phyloP scores from a whole-genome alignment of 2,113 vertebrate genomes.

The Parotia lawesii region DNA sequence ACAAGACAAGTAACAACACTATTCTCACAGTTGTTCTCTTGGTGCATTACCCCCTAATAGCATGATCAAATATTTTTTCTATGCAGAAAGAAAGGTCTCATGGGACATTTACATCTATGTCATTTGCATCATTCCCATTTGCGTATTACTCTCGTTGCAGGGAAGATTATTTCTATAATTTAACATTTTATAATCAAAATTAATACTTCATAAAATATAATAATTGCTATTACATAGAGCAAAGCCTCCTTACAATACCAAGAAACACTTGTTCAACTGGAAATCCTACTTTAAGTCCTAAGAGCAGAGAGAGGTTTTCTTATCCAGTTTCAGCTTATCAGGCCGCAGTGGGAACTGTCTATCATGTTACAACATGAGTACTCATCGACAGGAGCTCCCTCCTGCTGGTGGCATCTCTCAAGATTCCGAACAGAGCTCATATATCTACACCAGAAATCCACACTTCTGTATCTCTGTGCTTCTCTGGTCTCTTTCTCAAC shows the following conservation, averaged over 20 bases:
- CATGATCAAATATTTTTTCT: background rate
- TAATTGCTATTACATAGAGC: background rate
- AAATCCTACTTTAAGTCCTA: background rate
- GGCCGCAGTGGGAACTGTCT: background rate
- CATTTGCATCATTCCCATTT: background rate
- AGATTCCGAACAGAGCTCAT: background rate
- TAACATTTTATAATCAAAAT: background rate
- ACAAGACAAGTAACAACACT: background rate
- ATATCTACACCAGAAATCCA: background rate
- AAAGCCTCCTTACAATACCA: background rate
- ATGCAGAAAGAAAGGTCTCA: background rate
- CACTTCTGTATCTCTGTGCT: accelerated
- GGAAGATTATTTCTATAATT: background rate
- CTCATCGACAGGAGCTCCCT: background rate
- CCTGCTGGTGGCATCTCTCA: background rate
- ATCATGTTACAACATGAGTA: background rate
- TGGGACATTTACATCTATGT: background rate
- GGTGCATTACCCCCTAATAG: background rate
- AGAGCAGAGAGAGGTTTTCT: background rate
- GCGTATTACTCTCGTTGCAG: background rate
- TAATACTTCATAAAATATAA: background rate
- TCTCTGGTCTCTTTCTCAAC: background rate
- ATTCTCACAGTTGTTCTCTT: background rate
- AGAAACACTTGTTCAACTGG: background rate
- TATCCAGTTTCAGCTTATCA: background rate